phyloP scores from a whole-genome alignment of 1,140 invertebrate species.

The Hyles euphorbiae region DNA sequence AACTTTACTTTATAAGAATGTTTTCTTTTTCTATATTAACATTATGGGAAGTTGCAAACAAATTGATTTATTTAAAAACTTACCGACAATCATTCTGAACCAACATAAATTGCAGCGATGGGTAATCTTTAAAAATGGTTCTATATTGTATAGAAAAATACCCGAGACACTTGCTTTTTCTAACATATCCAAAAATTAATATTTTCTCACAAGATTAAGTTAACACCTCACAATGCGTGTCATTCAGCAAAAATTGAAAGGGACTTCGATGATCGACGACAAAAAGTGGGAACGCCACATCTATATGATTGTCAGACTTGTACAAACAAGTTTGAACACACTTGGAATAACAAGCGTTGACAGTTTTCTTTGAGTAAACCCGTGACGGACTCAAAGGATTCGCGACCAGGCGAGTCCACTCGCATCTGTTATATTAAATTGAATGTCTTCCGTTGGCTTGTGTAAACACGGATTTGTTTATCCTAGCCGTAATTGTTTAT shows the following conservation, averaged over 20 bases:
- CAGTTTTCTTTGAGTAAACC: constrained; percentile 51
- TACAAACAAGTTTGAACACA: constrained; percentile 55
- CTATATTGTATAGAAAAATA: no score
- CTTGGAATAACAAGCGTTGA: constrained; percentile 65
- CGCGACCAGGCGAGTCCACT: constrained; percentile 43
- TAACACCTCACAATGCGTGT: no score
- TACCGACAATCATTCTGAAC: no score
- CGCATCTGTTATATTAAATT: constrained; percentile 49
- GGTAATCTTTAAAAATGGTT: no score
- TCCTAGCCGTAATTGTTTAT: constrained; percentile 12
- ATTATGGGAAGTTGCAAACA: no score
- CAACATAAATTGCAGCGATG: no score
- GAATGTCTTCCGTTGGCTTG: constrained; percentile 29
- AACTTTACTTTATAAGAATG: no score
- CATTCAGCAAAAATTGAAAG: neutral
- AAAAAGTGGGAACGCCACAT: neutral
- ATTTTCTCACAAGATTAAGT: no score
- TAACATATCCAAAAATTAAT: no score
- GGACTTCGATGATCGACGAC: constrained; percentile 1
- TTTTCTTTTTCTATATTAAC: no score
- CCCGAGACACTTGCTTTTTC: no score
- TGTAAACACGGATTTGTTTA: constrained; percentile 26
- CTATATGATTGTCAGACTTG: constrained; percentile 49
- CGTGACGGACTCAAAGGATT: constrained; percentile 61
- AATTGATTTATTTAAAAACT: no score